Percentiles rank a stretch among this genome's conserved stretches.
Conservation (phyloP, 2,888 invertebrate genomes). For the Drosophila phalerata region DNA sequence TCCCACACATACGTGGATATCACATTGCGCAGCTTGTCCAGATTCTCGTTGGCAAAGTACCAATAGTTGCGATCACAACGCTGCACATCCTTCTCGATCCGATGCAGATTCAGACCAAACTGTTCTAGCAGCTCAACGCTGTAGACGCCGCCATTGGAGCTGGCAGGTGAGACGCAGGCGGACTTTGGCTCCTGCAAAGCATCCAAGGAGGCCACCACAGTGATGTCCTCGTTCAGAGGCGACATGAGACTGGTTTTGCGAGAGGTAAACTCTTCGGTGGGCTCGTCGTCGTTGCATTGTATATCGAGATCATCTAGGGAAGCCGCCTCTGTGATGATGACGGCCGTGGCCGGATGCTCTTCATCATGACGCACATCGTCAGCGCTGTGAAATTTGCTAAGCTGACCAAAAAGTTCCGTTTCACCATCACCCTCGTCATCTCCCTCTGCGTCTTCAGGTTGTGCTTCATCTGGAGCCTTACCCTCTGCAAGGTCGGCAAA, state of each 20-base stretch:
- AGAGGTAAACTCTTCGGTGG: conserved; percentile 87
- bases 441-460: conserved; percentile 3
- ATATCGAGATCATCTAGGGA: conserved; percentile 88
- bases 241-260: conserved; percentile 87
- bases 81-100: conserved; percentile 98
- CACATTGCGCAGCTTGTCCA: conserved; percentile 96
- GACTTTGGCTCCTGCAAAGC: conserved; percentile 86
- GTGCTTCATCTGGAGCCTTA: conserved; percentile 38
- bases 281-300: conserved; percentile 85
- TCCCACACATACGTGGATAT: conserved; percentile 98
- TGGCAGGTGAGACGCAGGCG: conserved; percentile 93
- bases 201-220: conserved; percentile 76
- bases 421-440: conserved; percentile 49
- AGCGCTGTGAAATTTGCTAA: conserved; percentile 85
- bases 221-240: conserved; percentile 89
- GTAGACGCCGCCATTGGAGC: conserved; percentile 96
- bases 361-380: conserved; percentile 83
- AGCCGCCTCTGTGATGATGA: conserved; percentile 90
- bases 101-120: conserved; percentile 95
- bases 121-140: conserved; percentile 94
- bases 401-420: conserved; percentile 50
- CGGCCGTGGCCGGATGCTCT: conserved; percentile 88
- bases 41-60: conserved; percentile 95
- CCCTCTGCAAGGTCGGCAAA: conserved; percentile 80
- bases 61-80: conserved; percentile 97